phyloP scores from a whole-genome alignment of 2,888 invertebrate species.

The Drosophila maculinotata region DNA sequence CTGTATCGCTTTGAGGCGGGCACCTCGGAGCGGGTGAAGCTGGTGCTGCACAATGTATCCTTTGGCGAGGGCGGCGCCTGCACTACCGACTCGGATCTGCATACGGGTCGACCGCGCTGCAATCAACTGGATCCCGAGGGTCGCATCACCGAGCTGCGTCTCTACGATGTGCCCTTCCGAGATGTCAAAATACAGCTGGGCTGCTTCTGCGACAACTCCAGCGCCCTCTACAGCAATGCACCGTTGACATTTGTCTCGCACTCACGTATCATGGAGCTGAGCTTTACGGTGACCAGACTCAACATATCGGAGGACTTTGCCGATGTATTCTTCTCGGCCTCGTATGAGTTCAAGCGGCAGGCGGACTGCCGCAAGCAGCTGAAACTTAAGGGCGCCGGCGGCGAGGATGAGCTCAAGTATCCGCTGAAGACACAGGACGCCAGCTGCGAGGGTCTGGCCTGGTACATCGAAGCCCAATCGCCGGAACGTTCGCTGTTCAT shows the following conservation, averaged over 20 bases:
- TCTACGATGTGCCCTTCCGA: conserved; percentile 89
- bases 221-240: conserved; percentile 86
- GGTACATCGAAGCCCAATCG: conserved; percentile 92
- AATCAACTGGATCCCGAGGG: conserved; percentile 84
- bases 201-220: conserved; percentile 92
- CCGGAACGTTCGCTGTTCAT: conserved; percentile 92
- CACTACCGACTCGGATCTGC: conserved; percentile 89
- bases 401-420: conserved; percentile 88
- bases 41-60: conserved; percentile 90
- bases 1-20: conserved; percentile 91
- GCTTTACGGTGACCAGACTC: conserved; percentile 90
- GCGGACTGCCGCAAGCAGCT: conserved; percentile 89
- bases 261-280: conserved; percentile 90
- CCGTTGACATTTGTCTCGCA: conserved; percentile 89
- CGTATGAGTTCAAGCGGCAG: conserved; percentile 88
- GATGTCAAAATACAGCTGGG: conserved; percentile 89
- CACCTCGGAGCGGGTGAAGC: conserved; percentile 88
- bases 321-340: conserved; percentile 91
- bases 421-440: conserved; percentile 87
- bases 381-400: conserved; percentile 88
- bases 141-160: conserved; percentile 86
- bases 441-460: conserved; percentile 87
- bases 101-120: conserved; percentile 89
- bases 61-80: conserved; percentile 90
- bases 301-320: conserved; percentile 93